Conservation (phyloP, 2,113 vertebrate species). For the Aythya baeri region DNA sequence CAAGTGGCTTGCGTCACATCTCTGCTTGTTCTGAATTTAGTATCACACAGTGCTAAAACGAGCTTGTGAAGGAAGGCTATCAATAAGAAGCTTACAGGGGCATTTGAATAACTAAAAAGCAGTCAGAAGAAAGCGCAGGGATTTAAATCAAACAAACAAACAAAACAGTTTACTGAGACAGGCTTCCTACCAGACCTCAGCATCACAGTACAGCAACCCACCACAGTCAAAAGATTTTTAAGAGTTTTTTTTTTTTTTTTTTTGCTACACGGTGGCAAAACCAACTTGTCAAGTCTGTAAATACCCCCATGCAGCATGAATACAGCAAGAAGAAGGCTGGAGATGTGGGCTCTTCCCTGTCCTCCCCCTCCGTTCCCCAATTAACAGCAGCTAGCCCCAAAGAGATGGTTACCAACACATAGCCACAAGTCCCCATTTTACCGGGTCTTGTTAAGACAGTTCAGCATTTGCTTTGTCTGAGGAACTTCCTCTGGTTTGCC, state of each 20-base stretch:
- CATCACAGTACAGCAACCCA: not conserved
- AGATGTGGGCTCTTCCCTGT: not conserved
- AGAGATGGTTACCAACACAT: not conserved
- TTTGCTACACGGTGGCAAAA: not conserved
- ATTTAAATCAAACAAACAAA: not conserved
- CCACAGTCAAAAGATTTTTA: not conserved
- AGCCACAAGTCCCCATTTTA: not conserved
- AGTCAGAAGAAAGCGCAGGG: not conserved
- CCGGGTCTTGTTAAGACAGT: not conserved
- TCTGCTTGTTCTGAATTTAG: not conserved
- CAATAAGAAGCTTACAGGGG: not conserved
- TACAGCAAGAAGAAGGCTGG: not conserved
- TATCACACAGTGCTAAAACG: not conserved
- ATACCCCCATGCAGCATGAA: not conserved
- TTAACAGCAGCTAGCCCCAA: not conserved
- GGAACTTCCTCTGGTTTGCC: not conserved
- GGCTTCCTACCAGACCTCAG: not conserved
- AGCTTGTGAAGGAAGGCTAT: not conserved
- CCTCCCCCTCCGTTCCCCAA: not conserved
- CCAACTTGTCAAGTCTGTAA: not conserved
- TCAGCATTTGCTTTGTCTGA: slow-evolving; percentile 1
- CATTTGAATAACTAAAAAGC: not conserved
- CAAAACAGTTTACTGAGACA: not conserved
- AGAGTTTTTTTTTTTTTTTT: too few species aligned
- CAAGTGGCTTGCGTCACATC: not conserved